Conservation (phyloP, 2,888 invertebrate genomes). For the Lepidonotus clava region DNA sequence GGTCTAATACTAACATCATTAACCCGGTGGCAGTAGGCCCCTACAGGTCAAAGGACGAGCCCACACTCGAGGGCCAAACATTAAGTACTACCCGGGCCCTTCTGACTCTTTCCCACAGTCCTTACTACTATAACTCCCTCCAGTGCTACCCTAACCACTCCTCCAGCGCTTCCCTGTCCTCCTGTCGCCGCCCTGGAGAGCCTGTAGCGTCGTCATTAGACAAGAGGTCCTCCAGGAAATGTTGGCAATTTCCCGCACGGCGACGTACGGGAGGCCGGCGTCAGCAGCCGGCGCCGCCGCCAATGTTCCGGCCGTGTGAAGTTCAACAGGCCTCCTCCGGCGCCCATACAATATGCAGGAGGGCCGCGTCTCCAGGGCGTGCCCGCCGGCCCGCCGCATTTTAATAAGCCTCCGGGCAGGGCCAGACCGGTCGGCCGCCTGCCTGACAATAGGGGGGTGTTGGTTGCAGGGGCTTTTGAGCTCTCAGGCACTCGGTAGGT, state of each 20-base stretch:
- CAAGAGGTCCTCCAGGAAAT: not conserved
- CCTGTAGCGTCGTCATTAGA: not conserved
- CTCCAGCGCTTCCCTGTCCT: too few species aligned
- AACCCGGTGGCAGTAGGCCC: too few species aligned
- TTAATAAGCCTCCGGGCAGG: not conserved
- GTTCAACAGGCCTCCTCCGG: constrained; percentile 28
- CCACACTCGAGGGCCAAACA: too few species aligned
- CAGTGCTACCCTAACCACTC: too few species aligned
- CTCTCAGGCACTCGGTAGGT: too few species aligned
- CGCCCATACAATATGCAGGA: constrained; percentile 9
- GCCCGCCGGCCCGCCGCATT: constrained; percentile 13
- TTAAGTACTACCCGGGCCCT: too few species aligned
- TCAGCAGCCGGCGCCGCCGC: constrained; percentile 6
- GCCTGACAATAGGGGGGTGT: not conserved
- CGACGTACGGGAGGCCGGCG: not conserved
- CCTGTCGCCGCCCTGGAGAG: too few species aligned
- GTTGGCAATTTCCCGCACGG: constrained; percentile 19
- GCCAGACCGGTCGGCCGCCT: not conserved
- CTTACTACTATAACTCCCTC: too few species aligned
- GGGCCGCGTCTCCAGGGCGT: not conserved
- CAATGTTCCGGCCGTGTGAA: constrained; percentile 24
- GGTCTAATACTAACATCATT: too few species aligned
- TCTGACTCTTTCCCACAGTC: too few species aligned
- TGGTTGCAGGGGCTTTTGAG: not conserved
- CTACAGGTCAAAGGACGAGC: too few species aligned